These are phyloP conservation scores for Drosophila sturtevanti DNA, from an alignment of 1,140 invertebrate species.

Conservation along the genomic window DNA sequence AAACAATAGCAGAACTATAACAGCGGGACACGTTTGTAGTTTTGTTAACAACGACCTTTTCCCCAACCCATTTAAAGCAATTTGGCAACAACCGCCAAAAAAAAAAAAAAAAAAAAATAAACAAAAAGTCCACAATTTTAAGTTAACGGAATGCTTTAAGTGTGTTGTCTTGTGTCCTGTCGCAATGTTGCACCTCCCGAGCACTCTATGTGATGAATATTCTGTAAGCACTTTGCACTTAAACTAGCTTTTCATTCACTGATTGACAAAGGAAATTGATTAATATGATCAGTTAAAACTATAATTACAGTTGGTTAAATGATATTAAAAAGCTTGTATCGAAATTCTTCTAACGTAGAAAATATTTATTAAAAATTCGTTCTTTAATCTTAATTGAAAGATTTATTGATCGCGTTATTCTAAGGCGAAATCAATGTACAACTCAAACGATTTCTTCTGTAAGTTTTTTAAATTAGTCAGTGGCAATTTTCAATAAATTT, in stretches of 20 bases:
- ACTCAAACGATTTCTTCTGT: no score
- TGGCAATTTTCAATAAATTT: no score
- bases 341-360: no score
- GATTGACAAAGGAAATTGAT: conserved; percentile 6
- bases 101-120: background rate
- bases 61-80: conserved; percentile 83
- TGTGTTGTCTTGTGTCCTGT: conserved; percentile 56
- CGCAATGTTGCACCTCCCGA: conserved; percentile 15
- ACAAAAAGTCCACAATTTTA: conserved; percentile 25
- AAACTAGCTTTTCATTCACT: background rate
- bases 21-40: conserved; percentile 46
- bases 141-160: conserved; percentile 68
- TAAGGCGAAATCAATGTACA: no score
- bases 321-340: no score
- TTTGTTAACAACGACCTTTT: conserved; percentile 70
- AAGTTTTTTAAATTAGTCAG: no score
- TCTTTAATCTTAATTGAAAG: no score
- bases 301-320: no score
- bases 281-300: no score
- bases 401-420: no score
- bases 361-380: no score
- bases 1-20: conserved; percentile 49
- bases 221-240: conserved; percentile 13
- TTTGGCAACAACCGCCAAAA: conserved; percentile 73
- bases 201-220: conserved; percentile 10